Evolutionary conservation across 2,113 vertebrate genomes (phyloP), one percentile per base, ranked within the genome.

Genomic region (Paramormyrops kingsleyae): DNA sequence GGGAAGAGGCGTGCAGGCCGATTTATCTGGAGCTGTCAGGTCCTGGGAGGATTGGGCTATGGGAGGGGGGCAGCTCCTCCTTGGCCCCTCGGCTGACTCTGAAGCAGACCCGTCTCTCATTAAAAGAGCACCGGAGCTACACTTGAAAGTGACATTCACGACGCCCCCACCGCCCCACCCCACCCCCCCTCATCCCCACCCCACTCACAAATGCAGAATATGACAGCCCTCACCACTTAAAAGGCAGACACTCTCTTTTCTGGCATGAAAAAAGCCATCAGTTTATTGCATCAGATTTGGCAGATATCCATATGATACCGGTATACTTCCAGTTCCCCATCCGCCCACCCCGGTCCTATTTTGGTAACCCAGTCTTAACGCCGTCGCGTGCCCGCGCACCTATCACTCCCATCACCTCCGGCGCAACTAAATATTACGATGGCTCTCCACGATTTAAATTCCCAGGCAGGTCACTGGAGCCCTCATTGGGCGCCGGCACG

Each of bases 51-150:
- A 94, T 92, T 59, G 92, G 84, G 93, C 89, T 88, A 91, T 92
- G 88, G 92, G 91, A 92, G 88, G 92, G 91, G 92, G 88, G 90
- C 92, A 70, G 92, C 93, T 93, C 95, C 94, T 96, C 92, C 96
- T 95, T 94, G 95, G 95, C 95, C 95, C 96, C 95, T 96, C 94
- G 92, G 93, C 94, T 95, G 96, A 94, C 94, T 97, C 94, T 90
- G 92, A 96, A 96, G 95, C 95, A 96, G 95, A 96, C 95, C 95
- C 91, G 92, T 96, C 96, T 96, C 94, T 97, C 95, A 96, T 96
- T 97, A 96, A 96, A 95, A 96, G 95, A 96, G 95, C 95, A 92
- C 92, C 90, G 94, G 94, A 94, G 92, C 94, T 94, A 94, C 96
- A 97, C 95, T 96, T 96, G 95, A 97, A 96, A 96, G 95, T 94